A percentile compares a stretch with the other conserved stretches of the same genome.
These are phyloP conservation scores for Corvus hawaiiensis DNA, from an alignment of 2,113 vertebrate species.

Conservation along the genomic window DNA sequence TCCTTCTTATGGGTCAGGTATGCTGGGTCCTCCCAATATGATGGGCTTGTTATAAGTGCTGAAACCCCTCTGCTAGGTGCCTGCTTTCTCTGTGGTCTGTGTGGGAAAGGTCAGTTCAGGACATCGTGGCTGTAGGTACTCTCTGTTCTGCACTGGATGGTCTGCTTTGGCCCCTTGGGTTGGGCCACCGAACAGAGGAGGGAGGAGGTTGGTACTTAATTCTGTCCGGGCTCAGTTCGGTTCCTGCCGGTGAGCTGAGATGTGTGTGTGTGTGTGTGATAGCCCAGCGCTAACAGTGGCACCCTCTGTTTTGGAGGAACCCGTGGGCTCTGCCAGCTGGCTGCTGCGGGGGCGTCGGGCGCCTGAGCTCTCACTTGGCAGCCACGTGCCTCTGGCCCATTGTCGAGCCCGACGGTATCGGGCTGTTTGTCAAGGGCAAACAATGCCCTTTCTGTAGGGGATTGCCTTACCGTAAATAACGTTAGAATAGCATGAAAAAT, in stretches of 20 bases:
- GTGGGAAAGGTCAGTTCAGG: background rate
- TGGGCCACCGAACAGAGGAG: fast-evolving
- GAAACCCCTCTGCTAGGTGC: background rate
- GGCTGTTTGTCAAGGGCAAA: slow-evolving; percentile 58
- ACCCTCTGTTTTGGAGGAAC: slow-evolving; percentile 32
- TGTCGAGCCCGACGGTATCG: background rate
- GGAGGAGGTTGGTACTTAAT: background rate
- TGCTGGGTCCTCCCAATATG: background rate
- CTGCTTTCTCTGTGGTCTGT: background rate
- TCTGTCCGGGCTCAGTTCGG: fast-evolving
- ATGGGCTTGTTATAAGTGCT: background rate
- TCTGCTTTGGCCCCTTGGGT: background rate
- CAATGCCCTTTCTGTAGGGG: slow-evolving; percentile 68
- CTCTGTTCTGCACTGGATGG: background rate
- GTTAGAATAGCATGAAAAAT: slow-evolving; percentile 65
- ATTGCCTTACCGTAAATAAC: slow-evolving; percentile 70
- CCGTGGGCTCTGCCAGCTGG: slow-evolving; percentile 12
- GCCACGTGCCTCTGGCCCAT: slow-evolving; percentile 21
- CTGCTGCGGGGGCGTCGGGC: background rate
- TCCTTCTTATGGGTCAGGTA: background rate
- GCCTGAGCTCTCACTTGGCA: slow-evolving; percentile 24
- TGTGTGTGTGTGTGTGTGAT: background rate
- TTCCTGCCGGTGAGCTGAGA: background rate
- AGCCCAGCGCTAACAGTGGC: slow-evolving; percentile 21
- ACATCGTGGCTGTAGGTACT: background rate